Base-by-base conservation (phyloP, 2,797 vertebrate genomes). In the Otolemur crassicaudatus region DNA sequence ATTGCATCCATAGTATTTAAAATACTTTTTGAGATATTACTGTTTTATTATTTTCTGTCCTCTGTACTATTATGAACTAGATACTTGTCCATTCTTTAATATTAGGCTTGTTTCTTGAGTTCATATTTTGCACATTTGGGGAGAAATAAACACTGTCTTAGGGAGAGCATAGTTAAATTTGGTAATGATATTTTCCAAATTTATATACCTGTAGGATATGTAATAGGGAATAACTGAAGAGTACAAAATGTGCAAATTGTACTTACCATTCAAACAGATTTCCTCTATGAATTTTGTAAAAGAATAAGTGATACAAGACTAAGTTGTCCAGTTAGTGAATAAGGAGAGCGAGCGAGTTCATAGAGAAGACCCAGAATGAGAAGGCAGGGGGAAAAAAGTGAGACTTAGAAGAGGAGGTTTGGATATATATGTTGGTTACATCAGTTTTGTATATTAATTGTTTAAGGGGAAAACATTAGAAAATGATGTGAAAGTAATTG, bases 21-120 rank as follows among this genome's bases (percentile, higher is more conserved):
- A 73, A 46, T 29, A 81, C 22, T 65, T 91, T 60, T 43, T 70
- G 17, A 86, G 37, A 19, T 93, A 14, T 63, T 61, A 40, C 19
- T 63, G 63, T 84, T 92, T 93, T 87, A 53, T 87, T 80, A 29
- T 89, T 94, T 94, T 46, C 37, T 83, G 81, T 16, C 3, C 12
- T 72, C 22, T 81, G 25, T 7, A 46, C 16, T 75, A 19, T 27
- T 37, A 8, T 94, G 40, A 88, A 70, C n/a, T 91, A 67, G 29
- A 40, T 63, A 16, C 20, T 94, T 85, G 11, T 9, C 37, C 19
- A 22, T 65, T 23, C n/a, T 77, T 88, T 76, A 85, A 34, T 82
- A 43, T 67, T 83, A 67, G 6, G 13, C 20, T 93, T 92, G 27
- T 83, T 58, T 94, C 9, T 90, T 77, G 49, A 79, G 49, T 76